phyloP scores from a whole-genome alignment of 2,113 vertebrate species.

The Psammodynastes pulverulentus region DNA sequence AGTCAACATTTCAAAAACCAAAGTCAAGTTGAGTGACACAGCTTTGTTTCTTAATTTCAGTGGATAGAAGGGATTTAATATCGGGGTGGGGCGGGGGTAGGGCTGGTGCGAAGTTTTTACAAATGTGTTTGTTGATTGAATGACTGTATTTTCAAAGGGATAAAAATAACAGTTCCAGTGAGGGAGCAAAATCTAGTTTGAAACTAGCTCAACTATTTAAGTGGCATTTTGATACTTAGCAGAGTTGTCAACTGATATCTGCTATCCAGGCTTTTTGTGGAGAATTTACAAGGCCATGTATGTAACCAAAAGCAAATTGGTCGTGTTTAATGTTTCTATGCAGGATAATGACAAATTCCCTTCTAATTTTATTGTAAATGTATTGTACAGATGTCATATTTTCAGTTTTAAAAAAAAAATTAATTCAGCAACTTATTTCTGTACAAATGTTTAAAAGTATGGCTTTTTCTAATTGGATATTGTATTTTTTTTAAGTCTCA shows the following conservation, averaged over 20 bases:
- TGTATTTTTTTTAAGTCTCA: conserved; percentile 87
- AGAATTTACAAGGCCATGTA: conserved; percentile 74
- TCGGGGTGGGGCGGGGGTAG: conserved; percentile 13
- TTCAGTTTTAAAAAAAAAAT: conserved; percentile 77
- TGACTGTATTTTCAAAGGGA: conserved; percentile 62
- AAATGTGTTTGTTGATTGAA: conserved; percentile 34
- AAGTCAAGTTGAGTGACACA: conserved; percentile 66
- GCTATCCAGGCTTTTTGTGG: conserved; percentile 70
- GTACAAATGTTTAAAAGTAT: conserved; percentile 88
- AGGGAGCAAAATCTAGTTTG: conserved; percentile 54
- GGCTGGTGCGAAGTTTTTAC: conserved; percentile 9
- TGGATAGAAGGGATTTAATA: conserved; percentile 54
- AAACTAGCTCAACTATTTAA: conserved; percentile 61
- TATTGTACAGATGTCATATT: conserved; percentile 92
- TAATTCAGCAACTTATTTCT: conserved; percentile 87
- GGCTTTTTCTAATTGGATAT: conserved; percentile 84
- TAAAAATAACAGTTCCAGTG: conserved; percentile 24
- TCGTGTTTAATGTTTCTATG: conserved; percentile 88
- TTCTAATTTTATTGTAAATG: conserved; percentile 89
- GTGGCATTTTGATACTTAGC: conserved; percentile 51
- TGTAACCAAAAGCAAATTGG: conserved; percentile 92
- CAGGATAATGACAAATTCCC: conserved; percentile 94
- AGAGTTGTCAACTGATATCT: conserved; percentile 60
- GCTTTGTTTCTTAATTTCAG: conserved; percentile 57
- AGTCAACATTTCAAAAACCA: conserved; percentile 68